Percentiles rank a stretch among this genome's conserved stretches.
These are phyloP conservation scores for Drosophila bocki DNA, from an alignment of 1,140 invertebrate genomes.

Conservation along the genomic window DNA sequence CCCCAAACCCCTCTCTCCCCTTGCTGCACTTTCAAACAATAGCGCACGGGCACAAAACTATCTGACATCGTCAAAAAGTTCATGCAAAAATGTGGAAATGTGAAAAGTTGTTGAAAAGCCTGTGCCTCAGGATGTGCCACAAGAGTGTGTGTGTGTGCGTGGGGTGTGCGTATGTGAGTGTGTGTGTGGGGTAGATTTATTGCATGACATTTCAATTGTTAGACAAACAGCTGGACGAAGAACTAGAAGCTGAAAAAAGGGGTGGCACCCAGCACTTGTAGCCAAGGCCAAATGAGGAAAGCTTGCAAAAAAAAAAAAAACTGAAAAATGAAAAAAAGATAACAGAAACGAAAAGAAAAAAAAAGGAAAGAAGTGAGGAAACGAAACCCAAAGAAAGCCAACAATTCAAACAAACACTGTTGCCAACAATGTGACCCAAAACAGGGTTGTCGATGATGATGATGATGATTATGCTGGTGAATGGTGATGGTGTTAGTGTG, in stretches of 20 bases:
- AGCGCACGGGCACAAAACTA: conserved; percentile 67
- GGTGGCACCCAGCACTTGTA: conserved; percentile 53
- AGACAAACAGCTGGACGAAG: conserved; percentile 80
- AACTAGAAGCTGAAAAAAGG: conserved; percentile 43
- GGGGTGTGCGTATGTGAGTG: conserved; percentile 17
- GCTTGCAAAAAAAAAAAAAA: conserved; percentile 1
- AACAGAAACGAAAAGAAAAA: conserved; percentile 6
- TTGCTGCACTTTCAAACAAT: conserved; percentile 48
- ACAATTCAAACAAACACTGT: conserved; percentile 28
- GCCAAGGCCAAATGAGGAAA: conserved; percentile 68
- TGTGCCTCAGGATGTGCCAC: conserved; percentile 24
- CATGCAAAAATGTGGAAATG: conserved; percentile 81
- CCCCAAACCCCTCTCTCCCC: background rate
- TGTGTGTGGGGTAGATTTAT: conserved; percentile 73
- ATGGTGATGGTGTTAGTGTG: background rate
- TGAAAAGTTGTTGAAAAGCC: conserved; percentile 81
- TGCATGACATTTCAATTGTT: conserved; percentile 83
- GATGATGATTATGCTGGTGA: background rate
- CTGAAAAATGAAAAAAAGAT: background rate
- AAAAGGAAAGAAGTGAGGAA: background rate
- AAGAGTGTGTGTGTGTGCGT: conserved; percentile 7
- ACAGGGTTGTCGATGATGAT: conserved; percentile 20
- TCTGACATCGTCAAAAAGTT: conserved; percentile 83
- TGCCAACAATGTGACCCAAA: conserved; percentile 32
- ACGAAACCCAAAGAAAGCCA: conserved; percentile 30